Percentiles rank a stretch among this genome's conserved stretches.
These are phyloP conservation scores for Microplitis deprimator DNA, from an alignment of 2,888 invertebrate species.

Conservation along the genomic window DNA sequence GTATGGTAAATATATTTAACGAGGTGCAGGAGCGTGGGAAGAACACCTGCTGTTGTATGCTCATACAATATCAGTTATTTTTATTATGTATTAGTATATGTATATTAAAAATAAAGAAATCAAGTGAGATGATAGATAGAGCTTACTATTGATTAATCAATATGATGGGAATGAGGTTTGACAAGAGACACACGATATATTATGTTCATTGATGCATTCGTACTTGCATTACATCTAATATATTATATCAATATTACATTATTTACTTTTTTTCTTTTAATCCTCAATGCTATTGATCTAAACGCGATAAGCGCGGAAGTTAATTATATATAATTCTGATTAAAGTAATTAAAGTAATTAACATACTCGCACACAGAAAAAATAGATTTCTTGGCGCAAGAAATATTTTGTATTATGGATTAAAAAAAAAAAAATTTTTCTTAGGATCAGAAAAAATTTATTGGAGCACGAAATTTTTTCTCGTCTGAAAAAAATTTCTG, in stretches of 20 bases:
- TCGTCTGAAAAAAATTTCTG: no score
- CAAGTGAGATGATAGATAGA: slow-evolving; percentile 14
- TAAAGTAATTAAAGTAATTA: no score
- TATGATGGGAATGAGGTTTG: slow-evolving; percentile 31
- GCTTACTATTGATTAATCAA: slow-evolving; percentile 16
- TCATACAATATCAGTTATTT: background rate
- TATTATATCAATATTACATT: background rate
- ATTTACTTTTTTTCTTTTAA: background rate
- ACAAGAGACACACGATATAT: slow-evolving; percentile 6
- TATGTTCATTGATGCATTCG: slow-evolving; percentile 20
- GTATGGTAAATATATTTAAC: slow-evolving; percentile 4
- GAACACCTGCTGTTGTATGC: slow-evolving; percentile 28
- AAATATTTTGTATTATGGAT: no score
- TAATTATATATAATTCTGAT: no score
- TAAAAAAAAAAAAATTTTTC: no score
- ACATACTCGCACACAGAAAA: no score
- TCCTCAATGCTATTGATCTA: background rate
- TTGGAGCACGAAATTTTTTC: no score
- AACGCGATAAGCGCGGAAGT: background rate
- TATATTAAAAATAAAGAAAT: background rate
- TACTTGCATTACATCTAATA: slow-evolving; percentile 10
- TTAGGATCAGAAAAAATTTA: no score
- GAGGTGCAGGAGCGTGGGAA: slow-evolving; percentile 25
- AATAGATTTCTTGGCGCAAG: no score
- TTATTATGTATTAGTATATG: background rate